Evolutionary conservation across 2,888 invertebrate genomes (phyloP), one percentile per base, ranked within the genome.

Genomic region (Callinectes sapidus): DNA sequence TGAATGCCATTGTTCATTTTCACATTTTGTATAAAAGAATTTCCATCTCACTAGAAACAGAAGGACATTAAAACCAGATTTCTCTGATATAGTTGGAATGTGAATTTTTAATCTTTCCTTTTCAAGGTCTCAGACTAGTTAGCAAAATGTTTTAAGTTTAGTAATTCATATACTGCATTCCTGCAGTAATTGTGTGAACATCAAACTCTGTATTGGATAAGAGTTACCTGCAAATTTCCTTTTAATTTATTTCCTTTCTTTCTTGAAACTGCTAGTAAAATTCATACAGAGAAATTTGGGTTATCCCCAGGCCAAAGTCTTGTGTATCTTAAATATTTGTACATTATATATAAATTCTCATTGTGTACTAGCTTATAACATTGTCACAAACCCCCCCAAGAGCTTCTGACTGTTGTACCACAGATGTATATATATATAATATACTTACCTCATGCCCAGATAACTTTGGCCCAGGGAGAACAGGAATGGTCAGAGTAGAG

Each of bases 11-110:
- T 93, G 90, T 93, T 90, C 88, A 92, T 93, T 93, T 93, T 91
- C 93, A 93, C 93, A 93, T 93, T 93, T 93, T 93, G 91, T 93
- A 93, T 91, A 66, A 87, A 93, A 93, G 92, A 91, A 91, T 92
- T 91, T 90, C 86, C 92, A 89, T 93, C 93, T 91, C 85, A 77
- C 66, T 91, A 89, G 90, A 77, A 90, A 86, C 77, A 85, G 87
- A 90, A 90, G 88, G 86, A 92, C 81, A 77, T 86, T 87, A 54
- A 85, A 92, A 88, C 92, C 90, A 91, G 90, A 89, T 92, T 91
- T 92, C 92, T 92, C 92, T 91, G 88, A 66, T 61, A 35, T 87
- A 55, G 35, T 86, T 48, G 39, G 55, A 54, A 89, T 81, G 55
- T 92, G 89, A 71, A 85, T 90, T 77, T 77, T 85, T 42, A 16